Percentiles rank a stretch among this genome's conserved stretches.
Conservation (phyloP, 2,888 invertebrate genomes). For the Caradrina clavipalpis region DNA sequence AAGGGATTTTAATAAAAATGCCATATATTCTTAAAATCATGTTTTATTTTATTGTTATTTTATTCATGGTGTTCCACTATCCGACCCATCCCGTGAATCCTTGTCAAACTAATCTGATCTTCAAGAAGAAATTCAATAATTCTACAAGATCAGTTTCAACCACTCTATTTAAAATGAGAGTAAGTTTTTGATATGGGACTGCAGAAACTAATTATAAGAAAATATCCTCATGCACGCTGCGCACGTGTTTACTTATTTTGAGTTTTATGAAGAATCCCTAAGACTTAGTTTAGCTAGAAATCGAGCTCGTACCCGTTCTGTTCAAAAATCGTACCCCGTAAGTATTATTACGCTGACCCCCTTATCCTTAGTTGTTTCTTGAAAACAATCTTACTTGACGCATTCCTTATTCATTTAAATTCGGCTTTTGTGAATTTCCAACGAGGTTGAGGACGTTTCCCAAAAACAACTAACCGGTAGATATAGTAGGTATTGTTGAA, state of each 20-base stretch:
- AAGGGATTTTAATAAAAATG: background rate
- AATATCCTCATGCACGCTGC: background rate
- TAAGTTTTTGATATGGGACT: too few species aligned
- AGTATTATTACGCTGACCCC: background rate
- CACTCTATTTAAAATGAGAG: too few species aligned
- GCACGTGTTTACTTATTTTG: too few species aligned
- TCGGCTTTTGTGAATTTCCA: background rate
- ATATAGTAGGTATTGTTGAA: background rate
- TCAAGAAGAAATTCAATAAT: too few species aligned
- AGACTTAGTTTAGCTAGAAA: background rate
- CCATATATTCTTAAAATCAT: background rate
- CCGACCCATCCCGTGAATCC: background rate
- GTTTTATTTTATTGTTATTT: conserved; percentile 1
- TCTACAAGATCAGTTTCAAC: too few species aligned
- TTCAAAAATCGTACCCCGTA: conserved; percentile 1
- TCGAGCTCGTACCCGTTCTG: background rate
- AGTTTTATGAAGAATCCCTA: background rate
- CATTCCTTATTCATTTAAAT: conserved; percentile 10
- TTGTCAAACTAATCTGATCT: background rate
- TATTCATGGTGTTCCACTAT: background rate
- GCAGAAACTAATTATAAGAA: background rate
- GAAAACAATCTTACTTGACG: conserved; percentile 6
- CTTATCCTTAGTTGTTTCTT: background rate
- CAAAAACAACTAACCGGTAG: background rate
- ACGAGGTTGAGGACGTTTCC: background rate